Base-by-base conservation (phyloP, 2,113 vertebrate species). In the Myrmophylax atrothorax region DNA sequence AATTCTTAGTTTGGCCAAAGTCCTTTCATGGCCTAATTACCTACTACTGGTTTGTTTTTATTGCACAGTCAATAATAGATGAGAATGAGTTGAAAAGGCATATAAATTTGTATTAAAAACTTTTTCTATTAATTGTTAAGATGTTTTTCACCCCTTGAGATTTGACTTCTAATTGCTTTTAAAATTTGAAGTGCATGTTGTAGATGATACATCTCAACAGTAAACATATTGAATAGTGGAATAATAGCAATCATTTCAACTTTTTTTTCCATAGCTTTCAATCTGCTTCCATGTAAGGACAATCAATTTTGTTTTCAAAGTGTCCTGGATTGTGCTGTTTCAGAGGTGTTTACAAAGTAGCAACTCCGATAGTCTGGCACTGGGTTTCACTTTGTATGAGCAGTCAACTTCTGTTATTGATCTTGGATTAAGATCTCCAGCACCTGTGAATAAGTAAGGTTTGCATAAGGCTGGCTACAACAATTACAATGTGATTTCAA, bases 231-330 rank as follows among this genome's bases (percentile, higher is more conserved):
- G 40, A 83, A 44, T 53, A 64, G 22, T 63, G 40, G 31, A 84
- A 26, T 47, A 82, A 38, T 31, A 69, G 44, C 50, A 62, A 28
- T 52, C 6, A 9, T 70, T 84, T 81, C 49, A 50, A 44, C 31
- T 69, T 89, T 20, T 44, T 38, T 44, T 50, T 26, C 42, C 49
- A 81, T 74, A 38, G 18, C 47, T 87, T 93, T 84, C 25, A 84
- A 1, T 74, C 0, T 0, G 0, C 33, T 63, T 81, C 35, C 2
- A 0, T 46, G 10, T 42, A 33, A 55, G 16, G n/a, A 18, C 81
- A 10, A 12, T 50, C 31, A 1, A 7, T 38, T 85, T 94, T 84
- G 9, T 73, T 87, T 84, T 84, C 44, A 59, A 40, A 80, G 47
- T 68, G 18, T 82, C 23, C 22, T n/a, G n/a, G 22, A 35, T n/a